These are phyloP conservation scores for Amphipoea lucens DNA, from an alignment of 2,888 invertebrate species.

Conservation along the genomic window DNA sequence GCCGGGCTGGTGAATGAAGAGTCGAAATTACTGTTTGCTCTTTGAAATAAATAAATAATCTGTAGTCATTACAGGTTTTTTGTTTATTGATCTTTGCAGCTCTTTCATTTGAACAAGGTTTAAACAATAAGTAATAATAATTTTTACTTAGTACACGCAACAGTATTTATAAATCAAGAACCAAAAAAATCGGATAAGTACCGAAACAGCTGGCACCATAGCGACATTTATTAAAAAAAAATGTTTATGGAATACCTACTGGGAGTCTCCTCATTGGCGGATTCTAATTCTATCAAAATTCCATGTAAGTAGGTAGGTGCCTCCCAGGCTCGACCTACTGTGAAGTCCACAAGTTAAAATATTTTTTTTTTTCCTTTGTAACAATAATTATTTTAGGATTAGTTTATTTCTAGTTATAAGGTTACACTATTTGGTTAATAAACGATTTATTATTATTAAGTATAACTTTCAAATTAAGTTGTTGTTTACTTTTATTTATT, in stretches of 20 bases:
- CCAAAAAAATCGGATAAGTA: background rate
- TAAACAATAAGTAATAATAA: background rate
- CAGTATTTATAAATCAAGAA: background rate
- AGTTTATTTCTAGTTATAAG: background rate
- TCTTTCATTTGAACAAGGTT: background rate
- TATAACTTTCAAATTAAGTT: background rate
- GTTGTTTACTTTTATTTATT: too few relatives aligned
- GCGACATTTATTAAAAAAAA: too few relatives aligned
- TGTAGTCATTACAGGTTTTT: background rate
- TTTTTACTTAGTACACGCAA: background rate
- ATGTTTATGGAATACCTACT: too few relatives aligned
- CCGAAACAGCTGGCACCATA: background rate
- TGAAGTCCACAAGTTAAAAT: background rate
- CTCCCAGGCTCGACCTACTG: background rate
- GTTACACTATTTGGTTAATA: background rate
- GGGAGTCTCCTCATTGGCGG: background rate
- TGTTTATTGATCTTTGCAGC: background rate
- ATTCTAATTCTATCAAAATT: background rate
- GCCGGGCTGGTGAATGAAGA: constrained; percentile 74
- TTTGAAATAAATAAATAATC: background rate
- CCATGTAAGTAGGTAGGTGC: background rate
- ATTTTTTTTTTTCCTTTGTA: background rate
- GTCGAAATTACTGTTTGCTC: constrained; percentile 41
- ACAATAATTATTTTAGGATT: background rate
- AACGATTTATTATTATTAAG: background rate